Conservation (phyloP, 2,113 vertebrate species). For the Leptosomus discolor region DNA sequence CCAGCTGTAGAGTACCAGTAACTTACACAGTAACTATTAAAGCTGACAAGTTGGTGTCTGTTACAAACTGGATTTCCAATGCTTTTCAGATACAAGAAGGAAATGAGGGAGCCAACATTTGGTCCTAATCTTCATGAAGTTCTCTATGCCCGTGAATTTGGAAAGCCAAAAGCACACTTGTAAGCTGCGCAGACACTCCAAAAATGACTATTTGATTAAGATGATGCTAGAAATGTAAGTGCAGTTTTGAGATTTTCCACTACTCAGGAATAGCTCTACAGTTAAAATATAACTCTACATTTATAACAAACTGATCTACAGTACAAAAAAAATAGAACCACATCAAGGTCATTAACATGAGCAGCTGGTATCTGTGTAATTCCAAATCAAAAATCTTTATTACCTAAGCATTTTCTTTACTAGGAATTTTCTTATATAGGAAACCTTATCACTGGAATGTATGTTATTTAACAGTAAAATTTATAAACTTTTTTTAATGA, state of each 20-base stretch:
- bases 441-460: neutral
- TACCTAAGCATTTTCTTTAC: neutral
- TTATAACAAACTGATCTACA: neutral
- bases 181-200: neutral
- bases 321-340: neutral
- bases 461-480: neutral
- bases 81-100: neutral
- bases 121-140: neutral
- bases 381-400: neutral
- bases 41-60: neutral
- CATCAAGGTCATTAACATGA: neutral
- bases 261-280: neutral
- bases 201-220: neutral
- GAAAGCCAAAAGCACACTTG: neutral
- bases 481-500: neutral
- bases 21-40: conserved; percentile 5
- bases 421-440: neutral
- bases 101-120: neutral
- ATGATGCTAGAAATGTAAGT: neutral
- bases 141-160: neutral
- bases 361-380: neutral
- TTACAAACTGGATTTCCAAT: conserved; percentile 21
- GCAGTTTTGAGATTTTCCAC: neutral
- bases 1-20: conserved; percentile 5
- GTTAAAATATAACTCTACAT: neutral